Evolutionary conservation across 2,113 vertebrate genomes (phyloP).

Genomic region (Cinclus mexicanus): DNA sequence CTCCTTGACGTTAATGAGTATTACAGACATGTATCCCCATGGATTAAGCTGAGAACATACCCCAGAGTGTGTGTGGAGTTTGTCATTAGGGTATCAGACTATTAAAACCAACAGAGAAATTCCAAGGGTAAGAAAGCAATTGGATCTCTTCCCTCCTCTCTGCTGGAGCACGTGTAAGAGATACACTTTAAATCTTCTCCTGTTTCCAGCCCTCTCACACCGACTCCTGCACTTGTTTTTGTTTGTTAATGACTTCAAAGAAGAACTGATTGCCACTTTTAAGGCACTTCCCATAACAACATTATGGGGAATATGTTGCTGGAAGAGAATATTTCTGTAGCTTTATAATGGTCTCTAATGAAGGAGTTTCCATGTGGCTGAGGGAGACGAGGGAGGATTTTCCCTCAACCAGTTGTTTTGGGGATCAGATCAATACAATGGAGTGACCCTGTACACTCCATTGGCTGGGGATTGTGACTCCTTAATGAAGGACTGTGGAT

Average conservation of each 20-base stretch:
- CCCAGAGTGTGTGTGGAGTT: slow-evolving; percentile 43
- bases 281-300: slow-evolving; percentile 8
- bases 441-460: neutral
- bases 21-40: slow-evolving; percentile 51
- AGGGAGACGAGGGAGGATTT: neutral
- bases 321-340: neutral
- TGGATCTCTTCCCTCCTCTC: slow-evolving; percentile 24
- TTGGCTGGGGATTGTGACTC: neutral
- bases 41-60: slow-evolving; percentile 53
- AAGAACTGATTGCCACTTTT: slow-evolving; percentile 8
- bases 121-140: slow-evolving; percentile 26
- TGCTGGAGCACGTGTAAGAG: slow-evolving; percentile 5
- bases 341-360: neutral
- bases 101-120: slow-evolving; percentile 54
- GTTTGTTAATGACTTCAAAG: slow-evolving; percentile 14
- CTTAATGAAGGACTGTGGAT: neutral
- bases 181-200: neutral
- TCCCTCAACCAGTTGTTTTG: neutral
- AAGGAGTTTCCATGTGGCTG: neutral
- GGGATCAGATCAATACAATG: neutral
- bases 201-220: neutral
- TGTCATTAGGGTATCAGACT: slow-evolving; percentile 45
- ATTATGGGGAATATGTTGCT: neutral
- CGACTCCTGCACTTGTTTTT: neutral
- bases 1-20: slow-evolving; percentile 52